Evolutionary conservation across 2,113 vertebrate species (phyloP).

Genomic region (Hippopotamus amphibius): DNA sequence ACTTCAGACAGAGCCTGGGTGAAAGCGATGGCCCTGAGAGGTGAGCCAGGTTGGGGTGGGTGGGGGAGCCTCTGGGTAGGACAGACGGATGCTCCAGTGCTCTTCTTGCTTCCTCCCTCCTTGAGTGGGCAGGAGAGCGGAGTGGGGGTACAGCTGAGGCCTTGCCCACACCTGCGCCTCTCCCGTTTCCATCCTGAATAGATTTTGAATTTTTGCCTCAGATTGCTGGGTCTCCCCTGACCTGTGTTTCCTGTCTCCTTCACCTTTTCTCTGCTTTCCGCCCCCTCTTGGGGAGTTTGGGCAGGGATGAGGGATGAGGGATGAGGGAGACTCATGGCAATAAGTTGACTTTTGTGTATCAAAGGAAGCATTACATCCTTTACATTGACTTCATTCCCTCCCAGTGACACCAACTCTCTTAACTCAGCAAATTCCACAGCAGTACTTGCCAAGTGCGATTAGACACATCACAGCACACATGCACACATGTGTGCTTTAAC

Average conservation of each 20-base stretch:
- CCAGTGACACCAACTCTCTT: neutral
- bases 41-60: neutral
- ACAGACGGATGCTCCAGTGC: neutral
- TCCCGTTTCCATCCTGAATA: neutral
- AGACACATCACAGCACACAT: constrained; percentile 54
- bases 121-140: neutral
- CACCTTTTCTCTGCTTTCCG: neutral
- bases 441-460: constrained; percentile 53
- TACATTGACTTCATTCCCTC: neutral
- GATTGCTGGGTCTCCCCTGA: neutral
- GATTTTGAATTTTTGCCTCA: neutral
- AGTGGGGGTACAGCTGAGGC: neutral
- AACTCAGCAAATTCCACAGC: constrained; percentile 52
- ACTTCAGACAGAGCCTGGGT: neutral
- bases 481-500: constrained; percentile 49
- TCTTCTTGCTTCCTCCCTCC: neutral
- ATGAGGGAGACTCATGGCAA: neutral
- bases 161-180: neutral
- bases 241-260: neutral
- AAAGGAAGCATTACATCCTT: neutral
- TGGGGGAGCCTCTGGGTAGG: neutral
- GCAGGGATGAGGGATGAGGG: too few species aligned
- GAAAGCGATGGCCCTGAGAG: neutral
- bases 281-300: neutral
- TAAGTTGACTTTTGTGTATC: constrained; percentile 25